Evolutionary conservation across 1,140 invertebrate species (phyloP), one percentile per base, ranked within the genome.

Genomic region (Tigriopus japonicus): DNA sequence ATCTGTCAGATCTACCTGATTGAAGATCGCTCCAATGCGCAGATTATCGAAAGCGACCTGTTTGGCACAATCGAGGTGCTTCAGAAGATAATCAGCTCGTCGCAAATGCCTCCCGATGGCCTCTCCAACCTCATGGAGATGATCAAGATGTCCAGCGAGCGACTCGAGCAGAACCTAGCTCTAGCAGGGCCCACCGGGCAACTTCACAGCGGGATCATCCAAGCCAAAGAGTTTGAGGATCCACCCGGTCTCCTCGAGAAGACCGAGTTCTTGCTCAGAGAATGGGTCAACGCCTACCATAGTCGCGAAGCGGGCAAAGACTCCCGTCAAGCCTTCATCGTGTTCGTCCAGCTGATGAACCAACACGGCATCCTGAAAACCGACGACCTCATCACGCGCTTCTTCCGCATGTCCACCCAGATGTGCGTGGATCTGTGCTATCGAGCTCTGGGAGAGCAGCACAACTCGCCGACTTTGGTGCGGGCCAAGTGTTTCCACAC

Each of bases 351-450:
- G 40, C 81, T 93, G 71, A 93, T 98, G 90, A 95, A 95, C 68
- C 79, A 87, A 61, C 89, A 95, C 65, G 94, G 94, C 2, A 92
- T 98, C 52, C 73, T 98, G 13, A 96, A 97, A 70, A 94, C 90
- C 0, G 96, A 99, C 68, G 94, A 99, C 69, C 77, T 94, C 62
- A 95, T 98, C 56, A 93, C 91, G 0, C 73, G 65, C 62, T 98
- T 99, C 74, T 98, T 99, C 76, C 81, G 94, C 24, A 80, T 96
- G 17, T 93, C 89, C 54, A 94, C 91, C 0, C 91, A 97, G 70
- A 85, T 97, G 77, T 97, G 94, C 71, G 87, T 96, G 0, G 92
- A 98, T 68, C 79, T 93, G 52, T 91, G 90, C 54, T 95, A 96
- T 71, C 78, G 90, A 61, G 76, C 81, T 5, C 70, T 86, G 13